These are phyloP conservation scores for Ceratotherium simum DNA, from an alignment of 2,113 vertebrate genomes.

Conservation along the genomic window DNA sequence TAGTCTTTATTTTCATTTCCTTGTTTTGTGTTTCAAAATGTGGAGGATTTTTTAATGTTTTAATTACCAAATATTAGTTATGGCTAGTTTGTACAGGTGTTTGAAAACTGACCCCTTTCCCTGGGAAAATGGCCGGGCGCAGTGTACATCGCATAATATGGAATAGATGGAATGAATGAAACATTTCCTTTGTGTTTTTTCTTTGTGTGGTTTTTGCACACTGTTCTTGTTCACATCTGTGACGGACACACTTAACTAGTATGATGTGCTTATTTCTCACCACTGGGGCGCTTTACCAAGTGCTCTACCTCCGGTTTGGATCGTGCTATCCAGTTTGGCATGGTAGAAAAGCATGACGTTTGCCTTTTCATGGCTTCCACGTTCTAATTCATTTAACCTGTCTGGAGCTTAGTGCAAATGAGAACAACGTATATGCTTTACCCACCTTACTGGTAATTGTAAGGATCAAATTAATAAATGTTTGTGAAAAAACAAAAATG, in stretches of 20 bases:
- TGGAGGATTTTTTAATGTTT: constrained; percentile 24
- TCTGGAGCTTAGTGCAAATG: not conserved
- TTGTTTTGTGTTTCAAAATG: constrained; percentile 3
- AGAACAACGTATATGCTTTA: not conserved
- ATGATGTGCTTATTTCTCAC: not conserved
- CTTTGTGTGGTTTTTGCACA: not conserved
- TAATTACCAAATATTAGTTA: not conserved
- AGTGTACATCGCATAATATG: not conserved
- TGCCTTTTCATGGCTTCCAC: not conserved
- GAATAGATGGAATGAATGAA: constrained; percentile 9
- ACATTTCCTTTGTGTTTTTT: not conserved
- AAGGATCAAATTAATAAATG: constrained; percentile 24
- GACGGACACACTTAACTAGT: not conserved
- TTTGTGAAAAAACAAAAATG: constrained; percentile 3
- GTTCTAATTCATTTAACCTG: not conserved
- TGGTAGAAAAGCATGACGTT: not conserved
- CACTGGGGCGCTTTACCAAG: not conserved
- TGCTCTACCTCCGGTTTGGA: not conserved
- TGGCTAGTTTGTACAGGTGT: not conserved
- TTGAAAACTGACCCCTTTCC: constrained; percentile 29
- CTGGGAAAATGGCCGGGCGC: not conserved
- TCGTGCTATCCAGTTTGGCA: not conserved
- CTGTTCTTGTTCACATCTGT: not conserved
- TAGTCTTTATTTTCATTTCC: not conserved
- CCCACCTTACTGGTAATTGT: not conserved